phyloP scores from a whole-genome alignment of 2,888 invertebrate genomes.

The Rhabditoides inermis region DNA sequence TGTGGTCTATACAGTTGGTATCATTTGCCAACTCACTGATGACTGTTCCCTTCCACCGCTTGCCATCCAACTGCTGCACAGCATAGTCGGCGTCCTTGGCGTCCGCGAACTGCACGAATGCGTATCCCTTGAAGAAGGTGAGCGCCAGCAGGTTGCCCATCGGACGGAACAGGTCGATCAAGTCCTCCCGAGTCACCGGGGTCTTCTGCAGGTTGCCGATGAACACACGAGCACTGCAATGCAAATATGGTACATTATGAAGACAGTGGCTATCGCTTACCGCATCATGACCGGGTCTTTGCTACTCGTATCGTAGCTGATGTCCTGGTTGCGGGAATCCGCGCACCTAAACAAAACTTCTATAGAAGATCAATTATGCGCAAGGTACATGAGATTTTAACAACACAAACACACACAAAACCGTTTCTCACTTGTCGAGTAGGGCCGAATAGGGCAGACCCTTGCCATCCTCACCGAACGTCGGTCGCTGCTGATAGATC shows the following conservation, averaged over 20 bases:
- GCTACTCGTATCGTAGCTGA: constrained; percentile 61
- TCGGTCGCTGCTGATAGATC: constrained; percentile 8
- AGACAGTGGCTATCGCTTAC: constrained; percentile 10
- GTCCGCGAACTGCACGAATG: constrained; percentile 71
- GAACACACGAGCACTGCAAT: constrained; percentile 62
- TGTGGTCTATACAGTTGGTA: no score
- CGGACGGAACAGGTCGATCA: constrained; percentile 69
- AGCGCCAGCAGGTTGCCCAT: constrained; percentile 68
- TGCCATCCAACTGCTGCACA: constrained; percentile 67
- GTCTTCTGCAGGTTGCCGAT: constrained; percentile 71
- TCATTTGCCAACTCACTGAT: constrained; percentile 62
- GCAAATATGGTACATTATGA: not conserved
- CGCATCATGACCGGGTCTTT: constrained; percentile 62
- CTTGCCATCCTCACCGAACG: constrained; percentile 19
- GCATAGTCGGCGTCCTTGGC: constrained; percentile 69
- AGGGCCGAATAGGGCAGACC: constrained; percentile 18
- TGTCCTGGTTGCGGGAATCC: no score
- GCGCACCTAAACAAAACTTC: no score
- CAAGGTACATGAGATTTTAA: no score
- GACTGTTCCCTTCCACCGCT: constrained; percentile 68
- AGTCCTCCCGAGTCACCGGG: constrained; percentile 67
- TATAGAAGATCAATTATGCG: no score
- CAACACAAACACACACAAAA: no score
- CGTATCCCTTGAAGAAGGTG: constrained; percentile 75
- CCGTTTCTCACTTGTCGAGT: constrained; percentile 17